Evolutionary conservation across 2,113 vertebrate genomes (phyloP).

Genomic region (Rhinoderma darwinii): DNA sequence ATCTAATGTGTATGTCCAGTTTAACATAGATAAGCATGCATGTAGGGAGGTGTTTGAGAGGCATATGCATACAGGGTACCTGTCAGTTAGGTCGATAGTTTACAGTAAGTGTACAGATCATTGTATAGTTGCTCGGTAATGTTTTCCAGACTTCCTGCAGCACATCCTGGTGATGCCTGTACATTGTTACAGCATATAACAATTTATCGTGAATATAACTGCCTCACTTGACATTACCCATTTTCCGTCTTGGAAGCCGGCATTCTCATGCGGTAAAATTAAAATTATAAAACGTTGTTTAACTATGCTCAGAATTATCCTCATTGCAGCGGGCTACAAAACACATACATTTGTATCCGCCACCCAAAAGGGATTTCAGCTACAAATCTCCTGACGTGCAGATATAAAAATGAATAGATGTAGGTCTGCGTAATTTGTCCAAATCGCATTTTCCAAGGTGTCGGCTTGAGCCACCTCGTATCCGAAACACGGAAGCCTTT

Average conservation of each 20-base stretch:
- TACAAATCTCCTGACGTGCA: conserved; percentile 3
- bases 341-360: background rate
- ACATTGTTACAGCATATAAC: conserved; percentile 37
- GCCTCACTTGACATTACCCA: background rate
- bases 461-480: conserved; percentile 53
- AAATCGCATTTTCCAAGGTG: conserved; percentile 60
- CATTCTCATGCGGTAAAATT: background rate
- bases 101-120: background rate
- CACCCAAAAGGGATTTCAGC: background rate
- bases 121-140: conserved; percentile 11
- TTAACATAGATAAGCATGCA: background rate
- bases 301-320: background rate
- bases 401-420: conserved; percentile 37
- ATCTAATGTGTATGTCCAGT: background rate
- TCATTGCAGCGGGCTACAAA: background rate
- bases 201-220: conserved; percentile 19
- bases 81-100: background rate
- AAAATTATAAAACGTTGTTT: background rate
- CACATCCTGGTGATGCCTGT: conserved; percentile 20
- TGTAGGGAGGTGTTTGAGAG: background rate
- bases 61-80: background rate
- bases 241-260: background rate
- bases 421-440: conserved; percentile 48
- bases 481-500: conserved; percentile 52
- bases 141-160: conserved; percentile 39